These are phyloP conservation scores for Geopemphigus sp. DNA, from an alignment of 1,140 invertebrate species.

Conservation along the genomic window DNA sequence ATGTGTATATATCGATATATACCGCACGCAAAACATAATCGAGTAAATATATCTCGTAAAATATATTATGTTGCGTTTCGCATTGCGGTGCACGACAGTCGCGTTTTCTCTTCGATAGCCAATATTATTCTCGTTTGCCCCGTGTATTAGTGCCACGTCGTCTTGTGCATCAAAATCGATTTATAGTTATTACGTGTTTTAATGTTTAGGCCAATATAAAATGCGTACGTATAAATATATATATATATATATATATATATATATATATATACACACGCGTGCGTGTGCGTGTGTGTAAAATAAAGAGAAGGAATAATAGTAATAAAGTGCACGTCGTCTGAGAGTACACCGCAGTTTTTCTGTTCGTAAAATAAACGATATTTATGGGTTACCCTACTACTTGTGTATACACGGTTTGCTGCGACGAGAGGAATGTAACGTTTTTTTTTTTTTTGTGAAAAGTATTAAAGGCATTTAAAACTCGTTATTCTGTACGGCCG, in stretches of 20 bases:
- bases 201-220: conserved; percentile 34
- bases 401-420: neutral
- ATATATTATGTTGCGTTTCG: conserved; percentile 9
- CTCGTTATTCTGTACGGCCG: conserved; percentile 5
- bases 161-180: conserved; percentile 39
- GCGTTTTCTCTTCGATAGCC: conserved; percentile 22
- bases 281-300: too few relatives aligned
- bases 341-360: conserved; percentile 9
- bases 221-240: neutral
- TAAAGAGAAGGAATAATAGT: conserved; percentile 24
- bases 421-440: neutral
- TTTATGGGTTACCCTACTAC: conserved; percentile 23
- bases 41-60: conserved; percentile 11
- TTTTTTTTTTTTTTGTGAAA: neutral
- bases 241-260: neutral
- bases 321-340: conserved; percentile 31
- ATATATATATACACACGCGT: neutral
- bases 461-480: conserved; percentile 29
- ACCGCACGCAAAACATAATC: conserved; percentile 3
- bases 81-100: neutral
- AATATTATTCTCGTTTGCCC: conserved; percentile 2
- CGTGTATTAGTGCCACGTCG: conserved; percentile 15
- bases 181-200: conserved; percentile 41
- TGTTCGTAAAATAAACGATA: conserved; percentile 41
- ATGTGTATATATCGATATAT: neutral